These are phyloP conservation scores for Acyrthosiphon pisum DNA, from an alignment of 1,140 invertebrate species.

Conservation along the genomic window DNA sequence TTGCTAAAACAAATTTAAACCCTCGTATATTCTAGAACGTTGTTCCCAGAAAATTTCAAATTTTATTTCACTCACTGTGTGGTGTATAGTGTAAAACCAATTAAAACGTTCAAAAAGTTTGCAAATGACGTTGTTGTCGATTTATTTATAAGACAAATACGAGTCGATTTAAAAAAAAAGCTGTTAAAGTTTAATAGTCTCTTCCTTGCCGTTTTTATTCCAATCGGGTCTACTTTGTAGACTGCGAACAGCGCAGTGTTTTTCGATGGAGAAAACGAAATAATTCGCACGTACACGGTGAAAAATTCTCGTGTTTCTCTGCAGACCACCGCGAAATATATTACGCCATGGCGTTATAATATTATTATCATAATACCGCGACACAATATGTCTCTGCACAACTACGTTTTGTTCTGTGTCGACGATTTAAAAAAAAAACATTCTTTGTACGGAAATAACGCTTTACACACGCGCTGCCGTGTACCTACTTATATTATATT, in stretches of 20 bases:
- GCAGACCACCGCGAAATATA: not conserved
- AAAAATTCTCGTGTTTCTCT: too few species aligned
- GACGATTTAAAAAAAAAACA: not conserved
- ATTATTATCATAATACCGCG: too few species aligned
- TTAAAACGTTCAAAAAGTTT: not conserved
- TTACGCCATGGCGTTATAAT: too few species aligned
- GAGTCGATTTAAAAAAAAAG: not conserved
- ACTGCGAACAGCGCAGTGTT: not conserved
- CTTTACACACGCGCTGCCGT: not conserved
- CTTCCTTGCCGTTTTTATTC: not conserved
- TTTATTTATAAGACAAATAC: not conserved
- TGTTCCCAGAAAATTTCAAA: not conserved
- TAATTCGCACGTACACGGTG: not conserved
- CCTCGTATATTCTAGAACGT: too few species aligned
- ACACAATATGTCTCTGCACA: not conserved
- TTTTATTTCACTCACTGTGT: not conserved
- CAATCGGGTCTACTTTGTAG: not conserved
- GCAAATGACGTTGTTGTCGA: not conserved
- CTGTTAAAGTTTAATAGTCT: not conserved
- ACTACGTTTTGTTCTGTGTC: not conserved
- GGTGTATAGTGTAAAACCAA: not conserved
- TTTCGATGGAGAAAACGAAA: not conserved
- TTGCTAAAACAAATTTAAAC: not conserved
- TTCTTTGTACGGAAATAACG: not conserved
- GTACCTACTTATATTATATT: not conserved